These are phyloP conservation scores for Prunella fulvescens DNA, from an alignment of 2,113 vertebrate genomes.

Conservation along the genomic window DNA sequence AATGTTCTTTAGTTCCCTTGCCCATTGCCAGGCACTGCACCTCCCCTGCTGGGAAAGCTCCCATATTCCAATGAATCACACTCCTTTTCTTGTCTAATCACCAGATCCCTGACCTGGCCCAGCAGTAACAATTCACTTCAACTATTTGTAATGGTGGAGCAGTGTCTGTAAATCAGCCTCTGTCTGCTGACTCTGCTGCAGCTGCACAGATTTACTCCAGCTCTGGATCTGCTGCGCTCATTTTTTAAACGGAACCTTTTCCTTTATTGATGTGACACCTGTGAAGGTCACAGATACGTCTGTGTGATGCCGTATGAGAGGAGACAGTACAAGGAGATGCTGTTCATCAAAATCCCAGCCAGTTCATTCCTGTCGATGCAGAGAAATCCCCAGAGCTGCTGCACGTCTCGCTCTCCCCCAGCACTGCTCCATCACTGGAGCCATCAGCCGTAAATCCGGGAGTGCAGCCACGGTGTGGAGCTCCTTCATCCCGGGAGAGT, in stretches of 20 bases:
- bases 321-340: background rate
- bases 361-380: background rate
- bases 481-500: background rate
- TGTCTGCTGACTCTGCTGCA: background rate
- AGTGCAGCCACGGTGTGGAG: rapidly evolving
- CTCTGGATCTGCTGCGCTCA: background rate
- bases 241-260: background rate
- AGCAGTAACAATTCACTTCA: background rate
- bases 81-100: background rate
- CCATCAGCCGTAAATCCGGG: background rate
- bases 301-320: background rate
- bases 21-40: background rate
- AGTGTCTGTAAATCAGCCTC: background rate
- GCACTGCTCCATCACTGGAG: rapidly evolving
- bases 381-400: background rate
- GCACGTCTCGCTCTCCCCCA: rapidly evolving
- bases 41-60: background rate
- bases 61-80: background rate
- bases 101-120: background rate
- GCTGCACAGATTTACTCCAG: background rate
- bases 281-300: background rate
- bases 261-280: background rate
- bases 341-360: background rate
- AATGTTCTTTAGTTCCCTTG: too few species aligned
- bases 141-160: background rate